Percentiles rank a stretch among this genome's conserved stretches.
These are phyloP conservation scores for Rhipidura dahli DNA, from an alignment of 2,113 vertebrate genomes.

Conservation along the genomic window DNA sequence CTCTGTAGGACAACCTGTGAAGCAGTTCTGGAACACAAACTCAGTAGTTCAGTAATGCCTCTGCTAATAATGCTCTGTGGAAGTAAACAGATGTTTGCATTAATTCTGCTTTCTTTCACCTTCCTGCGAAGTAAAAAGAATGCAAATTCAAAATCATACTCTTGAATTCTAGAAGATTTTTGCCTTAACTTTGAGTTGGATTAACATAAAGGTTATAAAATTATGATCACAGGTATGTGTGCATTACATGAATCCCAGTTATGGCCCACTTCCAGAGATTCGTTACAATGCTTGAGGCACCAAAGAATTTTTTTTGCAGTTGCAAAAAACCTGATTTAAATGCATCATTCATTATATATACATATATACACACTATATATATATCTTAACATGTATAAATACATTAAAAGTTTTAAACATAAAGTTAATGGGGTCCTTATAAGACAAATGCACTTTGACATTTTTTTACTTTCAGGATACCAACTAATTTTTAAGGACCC, in stretches of 20 bases:
- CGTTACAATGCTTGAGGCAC: neutral
- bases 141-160: neutral
- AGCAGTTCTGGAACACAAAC: neutral
- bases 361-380: neutral
- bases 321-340: neutral
- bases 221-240: slow-evolving; percentile 61
- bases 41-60: neutral
- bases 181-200: slow-evolving; percentile 38
- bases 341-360: neutral
- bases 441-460: slow-evolving; percentile 8
- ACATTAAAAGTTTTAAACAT: neutral
- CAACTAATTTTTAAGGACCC: neutral
- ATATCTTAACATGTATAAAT: slow-evolving; percentile 22
- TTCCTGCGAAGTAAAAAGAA: neutral
- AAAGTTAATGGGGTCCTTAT: neutral
- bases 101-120: neutral
- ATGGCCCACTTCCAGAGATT: neutral
- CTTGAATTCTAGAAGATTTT: neutral
- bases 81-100: neutral
- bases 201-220: slow-evolving; percentile 23
- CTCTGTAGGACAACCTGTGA: neutral
- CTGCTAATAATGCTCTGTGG: slow-evolving; percentile 8
- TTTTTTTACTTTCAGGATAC: slow-evolving; percentile 3
- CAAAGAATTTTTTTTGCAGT: slow-evolving; percentile 46
- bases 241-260: neutral